These are phyloP conservation scores for Halcyon smyrnensis DNA, from an alignment of 2,797 vertebrate species.

Conservation along the genomic window DNA sequence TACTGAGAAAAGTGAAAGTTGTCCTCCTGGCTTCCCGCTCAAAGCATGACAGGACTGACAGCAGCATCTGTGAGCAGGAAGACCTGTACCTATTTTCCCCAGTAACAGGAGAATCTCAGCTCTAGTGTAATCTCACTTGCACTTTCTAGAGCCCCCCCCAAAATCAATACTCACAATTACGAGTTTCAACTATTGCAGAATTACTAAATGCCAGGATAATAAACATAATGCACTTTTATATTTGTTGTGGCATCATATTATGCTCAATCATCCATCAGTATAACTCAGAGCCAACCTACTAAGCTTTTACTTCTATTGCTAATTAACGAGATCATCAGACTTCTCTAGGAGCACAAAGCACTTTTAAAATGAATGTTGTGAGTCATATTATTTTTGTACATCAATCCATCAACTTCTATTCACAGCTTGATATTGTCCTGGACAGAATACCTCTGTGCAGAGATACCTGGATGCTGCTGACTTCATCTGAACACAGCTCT, in stretches of 20 bases:
- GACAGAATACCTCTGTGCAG: neutral
- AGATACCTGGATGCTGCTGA: neutral
- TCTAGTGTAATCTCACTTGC: neutral
- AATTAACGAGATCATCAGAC: conserved; percentile 16
- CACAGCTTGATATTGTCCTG: neutral
- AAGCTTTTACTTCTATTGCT: neutral
- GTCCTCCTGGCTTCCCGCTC: neutral
- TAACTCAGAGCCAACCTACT: neutral
- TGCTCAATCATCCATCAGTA: neutral
- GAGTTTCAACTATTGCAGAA: neutral
- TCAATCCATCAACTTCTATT: neutral
- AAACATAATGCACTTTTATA: neutral
- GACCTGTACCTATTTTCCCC: neutral
- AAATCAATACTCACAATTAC: conserved; percentile 1
- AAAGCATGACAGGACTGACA: neutral
- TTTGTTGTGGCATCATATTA: neutral
- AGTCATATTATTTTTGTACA: neutral
- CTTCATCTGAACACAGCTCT: neutral
- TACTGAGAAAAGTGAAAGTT: neutral
- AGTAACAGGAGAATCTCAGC: neutral
- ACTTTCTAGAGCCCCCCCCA: neutral
- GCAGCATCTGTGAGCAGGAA: neutral
- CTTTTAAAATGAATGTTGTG: neutral
- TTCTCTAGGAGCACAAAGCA: neutral
- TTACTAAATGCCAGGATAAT: neutral